These are phyloP conservation scores for Blastomussa wellsi DNA, from an alignment of 92 coral and sea anemone genomes.

Conservation along the genomic window DNA sequence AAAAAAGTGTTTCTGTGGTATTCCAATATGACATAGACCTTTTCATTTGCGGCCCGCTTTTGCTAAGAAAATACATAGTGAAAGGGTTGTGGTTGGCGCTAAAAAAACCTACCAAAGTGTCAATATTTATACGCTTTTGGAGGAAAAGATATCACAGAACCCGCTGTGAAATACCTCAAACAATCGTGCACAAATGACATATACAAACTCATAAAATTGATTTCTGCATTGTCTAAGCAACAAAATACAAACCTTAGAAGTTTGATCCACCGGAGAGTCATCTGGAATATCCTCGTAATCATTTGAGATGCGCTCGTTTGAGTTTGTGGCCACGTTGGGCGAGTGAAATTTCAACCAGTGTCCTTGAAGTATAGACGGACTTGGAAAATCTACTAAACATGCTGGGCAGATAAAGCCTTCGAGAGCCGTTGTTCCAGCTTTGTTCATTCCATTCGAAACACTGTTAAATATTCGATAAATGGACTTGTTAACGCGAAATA, in stretches of 20 bases:
- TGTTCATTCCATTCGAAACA: constrained; percentile 81
- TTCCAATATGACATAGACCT: not conserved
- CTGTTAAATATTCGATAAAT: not conserved
- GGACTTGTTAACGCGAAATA: not conserved
- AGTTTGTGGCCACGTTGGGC: constrained; percentile 23
- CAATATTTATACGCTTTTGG: constrained; percentile 4
- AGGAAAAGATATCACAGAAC: not conserved
- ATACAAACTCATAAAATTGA: constrained; percentile 10
- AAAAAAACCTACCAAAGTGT: constrained; percentile 3
- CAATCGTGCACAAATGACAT: constrained; percentile 8
- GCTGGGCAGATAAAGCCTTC: constrained; percentile 99
- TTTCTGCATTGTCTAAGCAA: not conserved
- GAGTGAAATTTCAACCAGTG: constrained; percentile 88
- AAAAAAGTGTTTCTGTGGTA: not conserved
- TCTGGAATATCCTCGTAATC: constrained; percentile 71
- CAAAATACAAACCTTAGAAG: constrained; percentile 31
- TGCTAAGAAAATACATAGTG: not conserved
- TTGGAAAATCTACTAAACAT: constrained; percentile 86
- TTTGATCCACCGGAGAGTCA: constrained; percentile 12
- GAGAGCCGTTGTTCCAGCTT: constrained; percentile 59
- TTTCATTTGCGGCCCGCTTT: not conserved
- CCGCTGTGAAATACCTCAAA: constrained; percentile 17
- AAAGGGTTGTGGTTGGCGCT: not conserved
- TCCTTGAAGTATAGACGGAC: constrained; percentile 74
- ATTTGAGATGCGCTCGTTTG: constrained; percentile 35